Evolutionary conservation across 2,888 invertebrate species (phyloP).

Genomic region (Pecten maximus): DNA sequence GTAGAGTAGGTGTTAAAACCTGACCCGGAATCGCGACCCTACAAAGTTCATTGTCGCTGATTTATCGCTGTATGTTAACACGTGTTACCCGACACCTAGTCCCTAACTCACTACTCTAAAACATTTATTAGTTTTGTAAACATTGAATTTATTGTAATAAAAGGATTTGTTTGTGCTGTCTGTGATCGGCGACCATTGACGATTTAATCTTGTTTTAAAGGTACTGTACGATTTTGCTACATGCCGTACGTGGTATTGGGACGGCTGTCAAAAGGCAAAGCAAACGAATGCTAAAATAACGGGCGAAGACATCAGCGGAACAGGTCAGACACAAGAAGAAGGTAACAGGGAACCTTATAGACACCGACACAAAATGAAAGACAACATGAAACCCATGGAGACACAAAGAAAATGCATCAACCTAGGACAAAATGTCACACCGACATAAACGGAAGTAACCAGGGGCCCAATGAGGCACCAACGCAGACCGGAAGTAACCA

Average conservation of each 20-base stretch:
- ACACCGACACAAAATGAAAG: too few relatives aligned
- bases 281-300: background rate
- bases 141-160: constrained; percentile 13
- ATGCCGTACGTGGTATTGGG: background rate
- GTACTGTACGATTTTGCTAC: background rate
- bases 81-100: background rate
- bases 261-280: background rate
- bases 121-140: constrained; percentile 16
- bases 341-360: too few relatives aligned
- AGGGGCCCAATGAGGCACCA: too few relatives aligned
- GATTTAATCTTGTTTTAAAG: background rate
- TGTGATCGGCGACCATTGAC: background rate
- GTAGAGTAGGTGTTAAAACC: background rate
- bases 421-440: too few relatives aligned
- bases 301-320: too few relatives aligned
- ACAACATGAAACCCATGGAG: too few relatives aligned
- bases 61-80: background rate
- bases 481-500: too few relatives aligned
- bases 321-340: too few relatives aligned
- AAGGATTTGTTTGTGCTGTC: background rate
- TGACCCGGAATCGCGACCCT: constrained; percentile 18
- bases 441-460: too few relatives aligned
- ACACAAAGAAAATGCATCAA: too few relatives aligned
- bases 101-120: background rate
- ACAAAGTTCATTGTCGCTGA: background rate